Percentiles rank a stretch among this genome's conserved stretches.
These are phyloP conservation scores for Zosterops japonicus DNA, from an alignment of 2,113 vertebrate species.

Conservation along the genomic window DNA sequence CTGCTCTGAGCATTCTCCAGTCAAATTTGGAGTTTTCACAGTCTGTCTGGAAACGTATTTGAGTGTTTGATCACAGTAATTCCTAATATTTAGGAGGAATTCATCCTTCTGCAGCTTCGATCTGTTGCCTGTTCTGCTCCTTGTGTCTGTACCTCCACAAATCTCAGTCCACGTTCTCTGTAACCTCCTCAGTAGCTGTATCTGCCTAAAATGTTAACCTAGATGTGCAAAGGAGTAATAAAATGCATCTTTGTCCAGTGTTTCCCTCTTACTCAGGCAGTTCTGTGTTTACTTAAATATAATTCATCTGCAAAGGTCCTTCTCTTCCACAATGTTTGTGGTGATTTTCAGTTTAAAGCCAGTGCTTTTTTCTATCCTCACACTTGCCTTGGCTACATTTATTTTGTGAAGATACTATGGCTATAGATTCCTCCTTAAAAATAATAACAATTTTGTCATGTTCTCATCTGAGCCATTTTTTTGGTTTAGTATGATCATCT, in stretches of 20 bases:
- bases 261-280: background rate
- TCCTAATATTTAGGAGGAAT: background rate
- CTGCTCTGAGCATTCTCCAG: background rate
- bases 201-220: background rate
- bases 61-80: background rate
- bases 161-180: background rate
- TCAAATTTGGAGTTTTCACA: background rate
- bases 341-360: background rate
- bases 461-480: background rate
- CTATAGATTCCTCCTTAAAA: background rate
- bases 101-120: background rate
- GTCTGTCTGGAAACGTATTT: background rate
- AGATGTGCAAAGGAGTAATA: background rate
- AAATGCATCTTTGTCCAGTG: background rate
- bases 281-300: background rate
- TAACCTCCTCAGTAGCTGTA: background rate
- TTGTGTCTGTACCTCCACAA: background rate
- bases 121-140: accelerated
- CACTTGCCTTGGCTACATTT: background rate
- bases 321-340: background rate
- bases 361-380: background rate
- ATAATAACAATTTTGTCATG: background rate
- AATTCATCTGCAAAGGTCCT: background rate
- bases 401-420: background rate
- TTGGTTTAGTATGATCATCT: background rate